A percentile compares a stretch with the other conserved stretches of the same genome.
Conservation (phyloP, 2,888 invertebrate species). For the Drosophila barbarae region DNA sequence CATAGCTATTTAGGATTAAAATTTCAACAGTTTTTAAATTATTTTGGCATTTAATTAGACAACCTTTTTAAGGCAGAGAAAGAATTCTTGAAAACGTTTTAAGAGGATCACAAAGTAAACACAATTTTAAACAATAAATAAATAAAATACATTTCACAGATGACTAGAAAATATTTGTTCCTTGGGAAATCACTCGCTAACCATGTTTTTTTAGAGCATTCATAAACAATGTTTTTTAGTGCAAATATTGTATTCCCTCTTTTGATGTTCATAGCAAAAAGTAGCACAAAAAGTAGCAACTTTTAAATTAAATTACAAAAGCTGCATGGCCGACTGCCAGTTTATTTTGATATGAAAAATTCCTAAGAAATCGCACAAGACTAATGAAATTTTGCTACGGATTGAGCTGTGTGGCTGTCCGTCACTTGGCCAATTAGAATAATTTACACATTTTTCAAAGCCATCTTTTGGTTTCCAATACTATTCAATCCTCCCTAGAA, state of each 20-base stretch:
- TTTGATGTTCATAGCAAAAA: neutral
- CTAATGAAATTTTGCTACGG: neutral
- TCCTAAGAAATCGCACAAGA: neutral
- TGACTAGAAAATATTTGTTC: neutral
- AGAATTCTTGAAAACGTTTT: too few relatives aligned
- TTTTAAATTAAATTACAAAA: constrained; percentile 4
- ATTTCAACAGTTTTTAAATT: neutral
- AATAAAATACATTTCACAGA: neutral
- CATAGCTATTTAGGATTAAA: neutral
- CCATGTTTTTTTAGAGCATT: neutral
- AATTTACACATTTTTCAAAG: neutral
- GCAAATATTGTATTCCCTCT: neutral
- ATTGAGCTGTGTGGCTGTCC: constrained; percentile 1
- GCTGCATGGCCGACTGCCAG: constrained; percentile 1
- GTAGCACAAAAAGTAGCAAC: neutral
- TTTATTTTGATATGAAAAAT: constrained; percentile 11
- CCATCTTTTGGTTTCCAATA: neutral
- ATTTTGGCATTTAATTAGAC: neutral
- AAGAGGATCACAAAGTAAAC: neutral
- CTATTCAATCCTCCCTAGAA: constrained; percentile 27
- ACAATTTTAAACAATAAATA: neutral
- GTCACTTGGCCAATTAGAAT: constrained; percentile 1
- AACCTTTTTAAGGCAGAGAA: neutral
- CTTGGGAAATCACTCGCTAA: too few relatives aligned
- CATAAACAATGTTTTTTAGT: neutral